Evolutionary conservation across 2,797 vertebrate genomes (phyloP), one percentile per base, ranked within the genome.

Genomic region (Lithobates pipiens): DNA sequence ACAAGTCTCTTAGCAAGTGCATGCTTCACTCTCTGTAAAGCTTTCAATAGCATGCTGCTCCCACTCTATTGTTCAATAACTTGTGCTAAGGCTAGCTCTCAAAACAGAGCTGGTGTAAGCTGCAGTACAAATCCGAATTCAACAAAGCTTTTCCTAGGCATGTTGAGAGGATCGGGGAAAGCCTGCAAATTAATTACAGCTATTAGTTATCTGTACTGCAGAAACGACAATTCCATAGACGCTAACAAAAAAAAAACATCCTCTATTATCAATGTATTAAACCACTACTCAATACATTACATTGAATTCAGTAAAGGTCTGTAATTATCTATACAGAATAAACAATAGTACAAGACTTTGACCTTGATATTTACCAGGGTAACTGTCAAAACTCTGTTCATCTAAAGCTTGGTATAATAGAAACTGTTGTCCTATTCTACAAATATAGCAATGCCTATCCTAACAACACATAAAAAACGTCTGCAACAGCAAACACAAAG

Each of bases 81-180:
- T 68, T 67, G 75, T 67, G 34, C 69, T 44, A 23, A 82, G 34
- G 15, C 68, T 67, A 25, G 61, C 25, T 77, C 76, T 77, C 39
- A 25, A 77, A 70, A 80, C 63, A 71, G 18, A 67, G 61, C 61
- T 50, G 61, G 36, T 61, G 27, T 63, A 76, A 57, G 32, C 69
- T 57, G 71, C 72, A 69, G 39, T 76, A 69, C 72, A 80, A 71
- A 85, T 71, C 63, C 74, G 77, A 77, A 77, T 82, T 72, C 74
- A 72, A 72, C 57, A 82, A 77, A 77, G 61, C 79, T 77, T 77
- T 77, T 77, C 27, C 71, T 71, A 10, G 68, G 67, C 67, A 82
- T 10, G 34, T 39, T 46, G 23, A 77, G 68, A 44, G 46, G 36
- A 65, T 29, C 16, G 29, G 34, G 36, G 8, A 21, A 27, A 68